A percentile compares a stretch with the other conserved stretches of the same genome.
Evolutionary conservation across 2,797 vertebrate species (phyloP).

Genomic region (Sebastes vulpes): DNA sequence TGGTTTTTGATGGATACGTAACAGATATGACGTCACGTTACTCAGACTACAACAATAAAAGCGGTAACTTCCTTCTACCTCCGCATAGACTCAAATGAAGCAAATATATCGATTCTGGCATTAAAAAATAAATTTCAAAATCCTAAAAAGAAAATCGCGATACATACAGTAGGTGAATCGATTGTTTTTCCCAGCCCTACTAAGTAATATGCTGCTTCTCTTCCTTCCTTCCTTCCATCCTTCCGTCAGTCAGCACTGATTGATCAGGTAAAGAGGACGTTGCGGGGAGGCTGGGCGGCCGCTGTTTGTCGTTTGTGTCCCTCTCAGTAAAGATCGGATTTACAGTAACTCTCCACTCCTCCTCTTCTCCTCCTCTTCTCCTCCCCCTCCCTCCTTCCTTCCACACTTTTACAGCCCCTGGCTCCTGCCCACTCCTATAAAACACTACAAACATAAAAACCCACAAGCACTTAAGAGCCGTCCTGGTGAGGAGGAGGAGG

Average conservation of each 20-base stretch:
- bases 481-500: constrained; percentile 66
- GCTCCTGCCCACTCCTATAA: constrained; percentile 87
- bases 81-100: too few species aligned
- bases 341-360: constrained; percentile 85
- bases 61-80: too few species aligned
- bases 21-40: too few species aligned
- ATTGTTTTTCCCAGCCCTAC: neutral
- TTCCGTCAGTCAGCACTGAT: constrained; percentile 38
- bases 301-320: constrained; percentile 73
- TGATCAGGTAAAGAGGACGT: constrained; percentile 64
- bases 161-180: too few species aligned
- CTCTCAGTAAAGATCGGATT: constrained; percentile 89
- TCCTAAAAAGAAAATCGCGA: neutral
- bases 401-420: constrained; percentile 87
- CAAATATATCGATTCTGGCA: too few species aligned
- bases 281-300: constrained; percentile 43
- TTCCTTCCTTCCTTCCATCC: neutral
- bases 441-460: constrained; percentile 91
- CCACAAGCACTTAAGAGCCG: constrained; percentile 90
- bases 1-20: too few species aligned
- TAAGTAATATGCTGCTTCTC: neutral
- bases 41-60: too few species aligned
- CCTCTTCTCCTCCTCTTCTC: constrained; percentile 52
- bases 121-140: too few species aligned
- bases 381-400: constrained; percentile 30